Base-by-base conservation (phyloP, 2,113 vertebrate genomes). In the Alaudala cheleensis region DNA sequence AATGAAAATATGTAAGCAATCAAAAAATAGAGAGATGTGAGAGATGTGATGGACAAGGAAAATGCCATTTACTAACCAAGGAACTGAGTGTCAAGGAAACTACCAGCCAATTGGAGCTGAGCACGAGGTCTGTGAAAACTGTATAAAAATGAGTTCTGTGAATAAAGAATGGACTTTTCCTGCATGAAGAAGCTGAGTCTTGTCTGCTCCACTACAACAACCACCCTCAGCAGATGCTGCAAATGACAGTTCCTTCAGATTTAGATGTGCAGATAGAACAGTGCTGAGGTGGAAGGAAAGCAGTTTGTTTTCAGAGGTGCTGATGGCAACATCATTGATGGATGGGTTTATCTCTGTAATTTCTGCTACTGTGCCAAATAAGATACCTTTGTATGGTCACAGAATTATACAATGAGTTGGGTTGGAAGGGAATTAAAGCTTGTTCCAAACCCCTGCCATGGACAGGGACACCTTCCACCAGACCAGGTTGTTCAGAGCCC, bases 401-500 rank as follows among this genome's bases (percentile, higher is more conserved):
- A 37, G 12, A 42, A 42, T 42, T 40, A 28, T 15, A 40, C 14
- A 61, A 54, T 18, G 8, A 5, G 14, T 31, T 34, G n/a, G 9
- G 16, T 49, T 69, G 40, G 70, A 47, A 69, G 12, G 16, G 25
- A 19, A 18, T 69, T 31, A 49, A 61, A 61, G 21, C 5, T 45
- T 3, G 1, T 40, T 69, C n/a, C 34, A 67, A 57, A 2, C 11
- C 10, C 5, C 4, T 39, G 39, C 12, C 6, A 2, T n/a, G 53
- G 9, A 20, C 16, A 5, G 53, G 39, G n/a, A n/a, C 45, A 45
- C 13, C 10, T 69, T 47, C 8, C 14, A 69, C 21, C 0, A 22
- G 0, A 0, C 20, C 39, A 25, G 13, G 33, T 3, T 47, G 8
- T 5, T 54, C 21, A 1, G 4, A 76, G 29, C 14, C 39, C 11